Evolutionary conservation across 2,888 invertebrate species (phyloP), one percentile per base, ranked within the genome.

Genomic region (Papilio demoleus): DNA sequence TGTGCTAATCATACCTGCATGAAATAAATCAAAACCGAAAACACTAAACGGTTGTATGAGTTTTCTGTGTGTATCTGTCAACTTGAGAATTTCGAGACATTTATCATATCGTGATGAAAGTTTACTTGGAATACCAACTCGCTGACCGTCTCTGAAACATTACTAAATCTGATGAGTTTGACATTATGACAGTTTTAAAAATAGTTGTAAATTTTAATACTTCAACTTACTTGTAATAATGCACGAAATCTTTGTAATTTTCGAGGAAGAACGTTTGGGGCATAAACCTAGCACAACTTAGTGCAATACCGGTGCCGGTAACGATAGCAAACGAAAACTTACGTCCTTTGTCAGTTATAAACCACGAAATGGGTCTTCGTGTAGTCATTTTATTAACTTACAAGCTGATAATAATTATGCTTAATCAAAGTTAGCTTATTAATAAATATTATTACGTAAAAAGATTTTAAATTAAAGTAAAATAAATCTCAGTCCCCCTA

Each of bases 11-110:
- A 90, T 87, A 81, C 97, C 97, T 50, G 95, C 94, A 86, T 94
- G 94, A 79, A 95, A 94, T 38, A 96, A 80, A 81, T 97, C 95
- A 84, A 95, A 95, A 24, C 97, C 97, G 88, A 93, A 94, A 2
- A 95, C 95, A 73, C 94, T 93, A 79, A 97, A 97, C 0, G 96
- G 95, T 71, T 93, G 87, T 53, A 95, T 88, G 24, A 93, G 78
- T 70, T 90, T 90, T 34, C 86, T 86, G 58, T 94, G 91, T 8
- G 87, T 74, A 17, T 92, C 83, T 0, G 91, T 73, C 1, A 96
- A 68, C n/a, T 94, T 84, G 14, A 96, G 79, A 70, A 95, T 90
- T 42, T 94, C 90, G 61, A 95, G 72, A 50, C 95, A 95, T 77
- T 93, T 92, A 9, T 94, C 79, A 71, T 94, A 93, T 27, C 94